Evolutionary conservation across 2,888 invertebrate genomes (phyloP).

Genomic region (Crematogaster levior): DNA sequence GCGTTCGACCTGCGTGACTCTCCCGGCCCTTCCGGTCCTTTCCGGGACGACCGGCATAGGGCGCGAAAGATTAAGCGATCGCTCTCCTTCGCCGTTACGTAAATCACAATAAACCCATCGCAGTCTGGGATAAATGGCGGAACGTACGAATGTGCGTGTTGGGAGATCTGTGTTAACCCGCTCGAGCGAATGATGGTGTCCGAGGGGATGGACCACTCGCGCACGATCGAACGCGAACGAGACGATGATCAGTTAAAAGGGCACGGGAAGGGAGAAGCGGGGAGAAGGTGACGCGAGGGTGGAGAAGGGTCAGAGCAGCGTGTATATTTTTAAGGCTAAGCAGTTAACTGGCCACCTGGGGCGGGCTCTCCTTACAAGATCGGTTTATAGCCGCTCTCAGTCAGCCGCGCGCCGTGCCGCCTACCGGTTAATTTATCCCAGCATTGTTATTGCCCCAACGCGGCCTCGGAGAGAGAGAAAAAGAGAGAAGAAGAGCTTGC

Average conservation of each 20-base stretch:
- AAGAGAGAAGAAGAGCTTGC: neutral
- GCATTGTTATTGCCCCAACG: slow-evolving; percentile 66
- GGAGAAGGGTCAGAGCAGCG: slow-evolving; percentile 47
- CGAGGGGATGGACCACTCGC: slow-evolving; percentile 33
- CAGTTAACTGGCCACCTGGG: slow-evolving; percentile 78
- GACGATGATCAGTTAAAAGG: slow-evolving; percentile 40
- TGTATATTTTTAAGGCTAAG: slow-evolving; percentile 74
- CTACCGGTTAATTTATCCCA: slow-evolving; percentile 74
- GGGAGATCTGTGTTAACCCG: slow-evolving; percentile 28
- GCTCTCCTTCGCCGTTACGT: slow-evolving; percentile 55
- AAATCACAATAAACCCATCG: slow-evolving; percentile 67
- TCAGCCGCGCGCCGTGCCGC: slow-evolving; percentile 62
- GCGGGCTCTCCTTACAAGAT: slow-evolving; percentile 73
- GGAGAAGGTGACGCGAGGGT: slow-evolving; percentile 24
- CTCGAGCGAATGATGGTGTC: slow-evolving; percentile 7
- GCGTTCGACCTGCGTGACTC: slow-evolving; percentile 13
- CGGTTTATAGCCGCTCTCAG: slow-evolving; percentile 74
- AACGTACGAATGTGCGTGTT: slow-evolving; percentile 24
- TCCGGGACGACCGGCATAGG: slow-evolving; percentile 18
- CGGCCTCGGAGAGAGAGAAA: neutral
- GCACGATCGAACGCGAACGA: slow-evolving; percentile 33
- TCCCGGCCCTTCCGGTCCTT: neutral
- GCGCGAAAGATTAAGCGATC: slow-evolving; percentile 58
- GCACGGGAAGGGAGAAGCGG: neutral
- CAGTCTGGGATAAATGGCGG: slow-evolving; percentile 56